Evolutionary conservation across 2,888 invertebrate genomes (phyloP).

Genomic region (Zaprionus bogoriensis): DNA sequence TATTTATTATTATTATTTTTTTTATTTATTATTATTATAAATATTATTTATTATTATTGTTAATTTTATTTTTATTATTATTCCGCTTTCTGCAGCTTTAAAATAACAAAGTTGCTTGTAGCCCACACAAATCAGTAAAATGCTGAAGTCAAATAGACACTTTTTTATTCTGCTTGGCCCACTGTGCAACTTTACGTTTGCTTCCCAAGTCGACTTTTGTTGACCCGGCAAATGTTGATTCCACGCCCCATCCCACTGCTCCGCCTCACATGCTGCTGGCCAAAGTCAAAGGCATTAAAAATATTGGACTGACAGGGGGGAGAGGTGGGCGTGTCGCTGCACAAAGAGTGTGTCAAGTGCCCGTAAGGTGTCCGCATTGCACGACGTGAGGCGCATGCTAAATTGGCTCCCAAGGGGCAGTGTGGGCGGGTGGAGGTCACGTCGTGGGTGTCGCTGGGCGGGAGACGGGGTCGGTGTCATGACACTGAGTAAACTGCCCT

Average conservation of each 20-base stretch:
- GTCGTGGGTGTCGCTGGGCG: too few relatives aligned
- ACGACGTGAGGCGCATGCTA: slow-evolving; percentile 49
- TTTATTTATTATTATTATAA: background rate
- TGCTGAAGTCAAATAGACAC: too few relatives aligned
- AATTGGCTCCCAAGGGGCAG: slow-evolving; percentile 50
- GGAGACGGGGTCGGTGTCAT: background rate
- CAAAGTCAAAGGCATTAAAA: slow-evolving; percentile 60
- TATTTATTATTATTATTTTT: too few relatives aligned
- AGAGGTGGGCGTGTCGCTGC: slow-evolving; percentile 24
- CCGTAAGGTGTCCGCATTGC: slow-evolving; percentile 41
- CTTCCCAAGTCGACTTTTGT: slow-evolving; percentile 29
- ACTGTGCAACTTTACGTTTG: slow-evolving; percentile 29
- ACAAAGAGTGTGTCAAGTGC: slow-evolving; percentile 73
- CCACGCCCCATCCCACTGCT: slow-evolving; percentile 43
- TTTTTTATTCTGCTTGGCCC: too few relatives aligned
- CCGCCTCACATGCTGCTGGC: slow-evolving; percentile 13
- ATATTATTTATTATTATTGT: background rate
- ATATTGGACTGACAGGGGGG: slow-evolving; percentile 42
- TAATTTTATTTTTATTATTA: background rate
- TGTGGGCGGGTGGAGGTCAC: too few relatives aligned
- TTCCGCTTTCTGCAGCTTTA: too few relatives aligned
- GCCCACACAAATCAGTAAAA: too few relatives aligned
- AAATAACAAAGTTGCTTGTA: too few relatives aligned
- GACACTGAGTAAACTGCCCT: too few relatives aligned
- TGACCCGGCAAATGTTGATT: slow-evolving; percentile 47